Conservation (phyloP, 1,140 invertebrate genomes). For the Bacillus rossius region DNA sequence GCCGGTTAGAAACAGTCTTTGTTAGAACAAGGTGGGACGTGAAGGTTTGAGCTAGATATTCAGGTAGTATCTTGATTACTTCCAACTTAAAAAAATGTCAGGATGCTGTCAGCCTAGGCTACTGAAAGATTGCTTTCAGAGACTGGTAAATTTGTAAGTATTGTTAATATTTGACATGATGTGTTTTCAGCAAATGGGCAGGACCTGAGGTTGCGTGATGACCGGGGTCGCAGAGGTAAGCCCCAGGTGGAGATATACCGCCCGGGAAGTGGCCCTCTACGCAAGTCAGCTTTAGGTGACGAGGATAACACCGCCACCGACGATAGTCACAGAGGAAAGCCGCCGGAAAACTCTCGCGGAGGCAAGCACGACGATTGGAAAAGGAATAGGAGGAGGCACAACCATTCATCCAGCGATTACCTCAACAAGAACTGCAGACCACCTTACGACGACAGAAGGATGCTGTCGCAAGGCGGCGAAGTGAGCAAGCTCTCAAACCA, state of each 20-base stretch:
- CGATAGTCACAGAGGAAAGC: conserved; percentile 29
- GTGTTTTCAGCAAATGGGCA: conserved; percentile 17
- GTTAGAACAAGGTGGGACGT: too few relatives aligned
- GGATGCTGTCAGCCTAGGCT: too few relatives aligned
- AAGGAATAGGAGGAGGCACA: conserved; percentile 7
- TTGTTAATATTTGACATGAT: too few relatives aligned
- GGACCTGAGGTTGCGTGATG: conserved; percentile 13
- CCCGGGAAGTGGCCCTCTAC: conserved; percentile 55
- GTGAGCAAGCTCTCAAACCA: not conserved
- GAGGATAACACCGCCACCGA: conserved; percentile 44
- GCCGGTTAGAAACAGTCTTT: too few relatives aligned
- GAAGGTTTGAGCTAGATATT: too few relatives aligned
- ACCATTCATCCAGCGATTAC: conserved; percentile 10
- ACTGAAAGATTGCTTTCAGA: too few relatives aligned
- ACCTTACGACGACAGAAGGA: not conserved
- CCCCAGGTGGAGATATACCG: conserved; percentile 46
- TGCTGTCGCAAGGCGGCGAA: not conserved
- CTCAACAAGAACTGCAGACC: conserved; percentile 1
- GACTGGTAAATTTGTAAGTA: too few relatives aligned
- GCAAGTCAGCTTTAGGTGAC: conserved; percentile 44
- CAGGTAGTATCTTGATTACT: too few relatives aligned
- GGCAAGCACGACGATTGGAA: not conserved
- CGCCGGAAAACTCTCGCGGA: conserved; percentile 5
- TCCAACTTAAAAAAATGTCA: too few relatives aligned
- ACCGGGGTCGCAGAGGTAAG: conserved; percentile 16